Evolutionary conservation across 2,888 invertebrate species (phyloP), one percentile per base, ranked within the genome.

Genomic region (Tenodera sinensis): DNA sequence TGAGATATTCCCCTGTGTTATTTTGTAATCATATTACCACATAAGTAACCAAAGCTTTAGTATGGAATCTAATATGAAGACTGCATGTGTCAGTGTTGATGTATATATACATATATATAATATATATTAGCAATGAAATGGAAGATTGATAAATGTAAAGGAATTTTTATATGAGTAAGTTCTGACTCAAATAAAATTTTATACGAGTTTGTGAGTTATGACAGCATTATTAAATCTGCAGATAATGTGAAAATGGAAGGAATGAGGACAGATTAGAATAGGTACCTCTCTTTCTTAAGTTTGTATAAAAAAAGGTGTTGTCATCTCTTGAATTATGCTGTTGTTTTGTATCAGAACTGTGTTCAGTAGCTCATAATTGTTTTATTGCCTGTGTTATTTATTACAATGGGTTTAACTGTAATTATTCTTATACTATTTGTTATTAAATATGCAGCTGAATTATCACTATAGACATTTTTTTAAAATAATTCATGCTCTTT

Each of bases 31-130:
- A 71, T 25, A 71, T 71, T 71, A 71, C 54, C 12, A 54, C 54
- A 54, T 54, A 54, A 54, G 54, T 54, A 54, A 54, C 54, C 25
- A 71, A 71, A 71, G 54, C 54, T 87, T 87, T 83, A 34, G 87
- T 87, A 87, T 87, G 81, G 82, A 54, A 27, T 86, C 28, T 54
- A 30, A 81, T 34, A 87, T 83, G 34, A 87, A 87, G 87, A 87
- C 87, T 87, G 87, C 87, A 83, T 87, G 87, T 87, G 81, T 87
- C 27, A 30, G 20, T 87, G 87, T 87, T 82, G 81, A 42, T 83
- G 30, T 87, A 87, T 87, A 71, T 20, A 71, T 71, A 71, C 25
- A 71, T 71, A 71, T 71, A 71, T 71, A 71, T 71, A 71, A 71
- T 71, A 71, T 71, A 71, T 71, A 71, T 71, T 71, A 71, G 54